Percentiles rank a stretch among this genome's conserved stretches.
phyloP scores from a whole-genome alignment of 1,140 invertebrate species.

The Magallana ariakensis region DNA sequence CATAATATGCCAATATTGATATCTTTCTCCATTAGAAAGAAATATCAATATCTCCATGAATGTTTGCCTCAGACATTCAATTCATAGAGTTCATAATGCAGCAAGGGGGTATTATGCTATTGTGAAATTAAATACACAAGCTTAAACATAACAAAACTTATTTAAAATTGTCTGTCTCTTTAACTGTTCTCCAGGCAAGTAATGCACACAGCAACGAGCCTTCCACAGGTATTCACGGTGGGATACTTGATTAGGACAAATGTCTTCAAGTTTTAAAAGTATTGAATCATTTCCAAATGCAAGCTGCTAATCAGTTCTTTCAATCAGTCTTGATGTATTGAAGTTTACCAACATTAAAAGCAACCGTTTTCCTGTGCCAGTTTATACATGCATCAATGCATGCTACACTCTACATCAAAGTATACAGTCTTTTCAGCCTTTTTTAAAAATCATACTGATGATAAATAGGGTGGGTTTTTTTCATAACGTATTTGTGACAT shows the following conservation, averaged over 20 bases:
- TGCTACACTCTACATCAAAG: too few species aligned
- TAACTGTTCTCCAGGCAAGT: constrained; percentile 11
- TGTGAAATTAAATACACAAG: constrained; percentile 37
- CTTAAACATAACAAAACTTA: constrained; percentile 29
- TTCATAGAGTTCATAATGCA: constrained; percentile 29
- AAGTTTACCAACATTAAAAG: constrained; percentile 4
- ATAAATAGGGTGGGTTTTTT: too few species aligned
- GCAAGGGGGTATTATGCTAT: constrained; percentile 27
- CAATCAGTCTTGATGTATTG: neutral
- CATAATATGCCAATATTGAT: constrained; percentile 21
- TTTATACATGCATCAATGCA: too few species aligned
- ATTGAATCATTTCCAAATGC: constrained; percentile 13
- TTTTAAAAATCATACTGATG: too few species aligned
- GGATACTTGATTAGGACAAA: constrained; percentile 7
- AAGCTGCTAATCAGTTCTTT: neutral
- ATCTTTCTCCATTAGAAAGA: constrained; percentile 7
- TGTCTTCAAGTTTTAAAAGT: constrained; percentile 16
- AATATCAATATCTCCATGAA: constrained; percentile 37
- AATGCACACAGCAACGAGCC: neutral
- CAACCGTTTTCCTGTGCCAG: too few species aligned
- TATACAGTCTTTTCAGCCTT: too few species aligned
- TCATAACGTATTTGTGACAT: too few species aligned
- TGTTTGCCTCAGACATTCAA: constrained; percentile 21
- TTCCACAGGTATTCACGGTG: neutral
- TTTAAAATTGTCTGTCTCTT: constrained; percentile 32